A percentile compares a stretch with the other conserved stretches of the same genome.
phyloP scores from a whole-genome alignment of 2,113 vertebrate species.

The Tyto alba region DNA sequence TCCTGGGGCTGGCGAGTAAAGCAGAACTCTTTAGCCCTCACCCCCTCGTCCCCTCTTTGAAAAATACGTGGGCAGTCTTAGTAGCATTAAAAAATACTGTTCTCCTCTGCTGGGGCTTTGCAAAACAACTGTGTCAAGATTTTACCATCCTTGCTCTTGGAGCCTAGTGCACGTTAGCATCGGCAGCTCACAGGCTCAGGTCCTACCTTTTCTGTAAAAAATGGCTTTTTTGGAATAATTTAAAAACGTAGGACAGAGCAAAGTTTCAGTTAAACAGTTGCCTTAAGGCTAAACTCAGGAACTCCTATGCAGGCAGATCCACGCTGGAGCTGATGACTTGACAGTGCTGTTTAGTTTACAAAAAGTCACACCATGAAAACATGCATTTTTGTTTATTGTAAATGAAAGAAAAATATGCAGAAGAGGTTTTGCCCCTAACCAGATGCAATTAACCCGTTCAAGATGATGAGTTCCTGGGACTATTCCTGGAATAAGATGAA shows the following conservation, averaged over 20 bases:
- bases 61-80: not conserved
- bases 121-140: not conserved
- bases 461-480: not conserved
- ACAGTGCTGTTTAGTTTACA: not conserved
- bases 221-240: not conserved
- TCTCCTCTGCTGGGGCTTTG: not conserved
- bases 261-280: not conserved
- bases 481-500: not conserved
- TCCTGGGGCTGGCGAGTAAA: fast-evolving
- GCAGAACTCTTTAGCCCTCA: not conserved
- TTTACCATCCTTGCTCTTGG: not conserved
- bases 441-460: conserved; percentile 21
- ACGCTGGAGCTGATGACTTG: not conserved
- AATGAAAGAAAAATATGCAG: not conserved
- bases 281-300: not conserved
- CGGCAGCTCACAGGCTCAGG: fast-evolving
- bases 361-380: not conserved
- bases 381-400: conserved; percentile 7
- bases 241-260: not conserved
- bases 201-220: not conserved
- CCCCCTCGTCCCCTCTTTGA: not conserved
- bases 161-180: not conserved
- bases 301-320: not conserved
- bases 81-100: not conserved
- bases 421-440: not conserved